These are phyloP conservation scores for Melanocharis versteri DNA, from an alignment of 2,113 vertebrate species.

Conservation along the genomic window DNA sequence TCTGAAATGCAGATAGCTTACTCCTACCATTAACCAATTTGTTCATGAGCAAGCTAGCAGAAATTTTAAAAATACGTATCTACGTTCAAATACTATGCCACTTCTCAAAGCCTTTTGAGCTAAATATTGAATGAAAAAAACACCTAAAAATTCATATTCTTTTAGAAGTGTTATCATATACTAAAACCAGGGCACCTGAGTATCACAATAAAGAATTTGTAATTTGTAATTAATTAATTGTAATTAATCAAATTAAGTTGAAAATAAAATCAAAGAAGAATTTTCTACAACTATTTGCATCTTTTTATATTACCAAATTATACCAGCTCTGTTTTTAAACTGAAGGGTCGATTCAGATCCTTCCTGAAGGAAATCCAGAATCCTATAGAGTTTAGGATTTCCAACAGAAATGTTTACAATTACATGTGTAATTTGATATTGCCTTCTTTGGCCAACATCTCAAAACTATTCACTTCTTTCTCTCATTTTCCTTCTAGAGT, in stretches of 20 bases:
- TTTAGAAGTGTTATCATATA: neutral
- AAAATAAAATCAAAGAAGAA: neutral
- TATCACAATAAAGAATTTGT: neutral
- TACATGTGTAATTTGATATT: neutral
- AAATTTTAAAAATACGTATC: neutral
- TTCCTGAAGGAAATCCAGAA: neutral
- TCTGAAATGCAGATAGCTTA: neutral
- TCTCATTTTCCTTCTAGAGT: neutral
- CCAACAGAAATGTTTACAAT: neutral
- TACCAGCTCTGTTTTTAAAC: neutral
- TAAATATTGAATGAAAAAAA: neutral
- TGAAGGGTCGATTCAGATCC: neutral
- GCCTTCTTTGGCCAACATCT: neutral
- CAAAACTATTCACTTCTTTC: neutral
- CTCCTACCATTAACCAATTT: neutral
- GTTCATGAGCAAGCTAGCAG: neutral
- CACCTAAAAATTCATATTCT: neutral
- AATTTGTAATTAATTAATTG: no score
- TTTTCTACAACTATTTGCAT: neutral
- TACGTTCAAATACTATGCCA: neutral
- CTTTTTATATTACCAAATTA: neutral
- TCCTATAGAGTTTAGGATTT: neutral
- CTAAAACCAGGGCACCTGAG: neutral
- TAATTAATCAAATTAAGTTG: no score
- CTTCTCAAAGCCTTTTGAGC: neutral